Conservation (phyloP, 2,888 invertebrate genomes). For the Tipula vernalis region DNA sequence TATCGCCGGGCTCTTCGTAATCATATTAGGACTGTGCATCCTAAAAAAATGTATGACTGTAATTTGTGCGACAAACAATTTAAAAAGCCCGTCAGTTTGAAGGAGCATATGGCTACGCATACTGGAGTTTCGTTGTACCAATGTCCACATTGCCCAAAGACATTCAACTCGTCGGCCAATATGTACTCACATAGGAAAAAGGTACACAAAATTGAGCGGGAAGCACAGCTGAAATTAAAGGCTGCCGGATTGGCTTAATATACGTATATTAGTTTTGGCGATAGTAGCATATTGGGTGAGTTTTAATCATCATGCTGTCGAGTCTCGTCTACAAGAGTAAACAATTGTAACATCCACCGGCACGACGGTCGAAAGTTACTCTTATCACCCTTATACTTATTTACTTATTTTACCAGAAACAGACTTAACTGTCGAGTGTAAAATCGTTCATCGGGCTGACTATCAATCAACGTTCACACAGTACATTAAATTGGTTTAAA, state of each 20-base stretch:
- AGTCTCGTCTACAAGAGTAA: background rate
- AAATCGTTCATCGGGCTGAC: background rate
- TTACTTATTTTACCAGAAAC: background rate
- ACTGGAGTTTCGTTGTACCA: constrained; percentile 33
- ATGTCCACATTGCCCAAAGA: constrained; percentile 32
- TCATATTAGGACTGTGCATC: constrained; percentile 31
- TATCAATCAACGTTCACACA: background rate
- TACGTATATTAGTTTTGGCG: background rate
- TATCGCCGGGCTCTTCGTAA: constrained; percentile 26
- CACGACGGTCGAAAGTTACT: background rate
- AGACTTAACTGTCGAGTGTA: background rate
- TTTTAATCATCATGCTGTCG: background rate
- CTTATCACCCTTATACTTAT: background rate
- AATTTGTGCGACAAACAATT: constrained; percentile 31
- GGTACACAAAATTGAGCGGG: constrained; percentile 31
- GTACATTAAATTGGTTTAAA: background rate
- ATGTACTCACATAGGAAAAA: constrained; percentile 34
- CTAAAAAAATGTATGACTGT: constrained; percentile 27
- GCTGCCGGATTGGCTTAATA: background rate
- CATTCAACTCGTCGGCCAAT: constrained; percentile 34
- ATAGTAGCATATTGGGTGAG: background rate
- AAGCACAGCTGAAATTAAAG: constrained; percentile 17
- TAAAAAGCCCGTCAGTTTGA: constrained; percentile 20
- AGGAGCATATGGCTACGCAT: constrained; percentile 34
- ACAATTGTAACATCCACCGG: background rate